phyloP scores from a whole-genome alignment of 1,140 invertebrate species.

The Drosophila persimilis region DNA sequence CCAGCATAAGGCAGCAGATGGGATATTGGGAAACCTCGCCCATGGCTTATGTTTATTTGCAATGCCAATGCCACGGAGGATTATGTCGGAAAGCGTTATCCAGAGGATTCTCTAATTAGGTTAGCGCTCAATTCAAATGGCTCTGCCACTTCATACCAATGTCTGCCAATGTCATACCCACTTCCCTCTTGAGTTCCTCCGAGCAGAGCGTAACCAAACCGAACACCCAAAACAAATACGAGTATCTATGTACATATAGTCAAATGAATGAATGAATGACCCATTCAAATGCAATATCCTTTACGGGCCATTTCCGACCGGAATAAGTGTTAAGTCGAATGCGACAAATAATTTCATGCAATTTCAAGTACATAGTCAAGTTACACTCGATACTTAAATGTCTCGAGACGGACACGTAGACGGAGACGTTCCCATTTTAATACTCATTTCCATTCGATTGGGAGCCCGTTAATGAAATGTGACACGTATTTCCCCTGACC shows the following conservation, averaged over 20 bases:
- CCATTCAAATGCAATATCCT: constrained; percentile 39
- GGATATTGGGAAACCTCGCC: constrained; percentile 26
- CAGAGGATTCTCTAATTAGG: constrained; percentile 5
- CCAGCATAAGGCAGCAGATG: constrained; percentile 26
- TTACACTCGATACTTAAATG: constrained; percentile 69
- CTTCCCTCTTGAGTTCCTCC: constrained; percentile 15
- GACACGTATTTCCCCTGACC: constrained; percentile 77
- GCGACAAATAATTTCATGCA: constrained; percentile 76
- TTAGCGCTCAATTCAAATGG: constrained; percentile 7
- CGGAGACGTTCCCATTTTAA: too few species aligned
- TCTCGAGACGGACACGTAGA: constrained; percentile 19
- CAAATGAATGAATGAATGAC: constrained; percentile 8
- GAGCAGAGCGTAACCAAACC: constrained; percentile 3
- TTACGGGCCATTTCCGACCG: constrained; percentile 69
- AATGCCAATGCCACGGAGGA: constrained; percentile 5
- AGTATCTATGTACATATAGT: constrained; percentile 4
- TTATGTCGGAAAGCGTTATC: constrained; percentile 14
- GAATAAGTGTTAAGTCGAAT: constrained; percentile 65
- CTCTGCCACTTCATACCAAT: constrained; percentile 10
- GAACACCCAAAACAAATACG: constrained; percentile 50
- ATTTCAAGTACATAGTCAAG: constrained; percentile 80
- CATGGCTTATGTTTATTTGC: constrained; percentile 13
- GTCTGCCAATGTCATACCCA: constrained; percentile 15
- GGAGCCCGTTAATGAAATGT: constrained; percentile 75
- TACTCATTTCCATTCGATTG: constrained; percentile 43